Base-by-base conservation (phyloP, 2,888 invertebrate genomes). In the Branchipolynoe longqiensis region DNA sequence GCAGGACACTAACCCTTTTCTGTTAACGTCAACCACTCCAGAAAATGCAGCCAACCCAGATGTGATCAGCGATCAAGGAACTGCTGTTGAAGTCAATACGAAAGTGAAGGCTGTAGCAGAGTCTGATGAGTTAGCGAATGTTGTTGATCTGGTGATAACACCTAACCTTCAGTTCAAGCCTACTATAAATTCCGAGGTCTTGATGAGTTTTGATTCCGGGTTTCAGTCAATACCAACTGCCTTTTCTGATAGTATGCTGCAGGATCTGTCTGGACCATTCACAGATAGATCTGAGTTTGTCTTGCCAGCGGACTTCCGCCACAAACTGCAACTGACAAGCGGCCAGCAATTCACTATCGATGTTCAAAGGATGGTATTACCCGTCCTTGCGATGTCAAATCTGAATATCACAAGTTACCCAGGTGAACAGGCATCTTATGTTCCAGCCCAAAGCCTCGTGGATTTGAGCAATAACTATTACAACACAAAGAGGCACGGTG, bases 221-320 rank as follows among this genome's bases (percentile, higher is more conserved):
- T n/a, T n/a, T n/a, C n/a, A n/a, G n/a, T n/a, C n/a, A n/a, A n/a
- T n/a, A n/a, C n/a, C n/a, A n/a, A n/a, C n/a, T n/a, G n/a, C n/a
- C n/a, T n/a, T n/a, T n/a, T n/a, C n/a, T n/a, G n/a, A n/a, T n/a
- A n/a, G n/a, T n/a, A n/a, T n/a, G n/a, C n/a, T n/a, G n/a, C n/a
- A n/a, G n/a, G n/a, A n/a, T n/a, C 18, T 14, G 33, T 40, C 0
- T 41, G 48, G 48, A 28, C 78, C 78, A 1, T 25, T 22, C 31
- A 78, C 48, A 41, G 78, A 78, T 8, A 22, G 78, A 6, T 25
- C 78, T 25, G 78, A 78, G 78, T 78, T 48, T 48, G 48, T 78
- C 2, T 28, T 78, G 28, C 78, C 78, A 6, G 28, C 28, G 1
- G 3, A 25, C 78, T 78, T 31, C 22, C 41, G 28, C 1, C 31